These are phyloP conservation scores for Microtus oregoni DNA, from an alignment of 2,113 vertebrate species.

Conservation along the genomic window DNA sequence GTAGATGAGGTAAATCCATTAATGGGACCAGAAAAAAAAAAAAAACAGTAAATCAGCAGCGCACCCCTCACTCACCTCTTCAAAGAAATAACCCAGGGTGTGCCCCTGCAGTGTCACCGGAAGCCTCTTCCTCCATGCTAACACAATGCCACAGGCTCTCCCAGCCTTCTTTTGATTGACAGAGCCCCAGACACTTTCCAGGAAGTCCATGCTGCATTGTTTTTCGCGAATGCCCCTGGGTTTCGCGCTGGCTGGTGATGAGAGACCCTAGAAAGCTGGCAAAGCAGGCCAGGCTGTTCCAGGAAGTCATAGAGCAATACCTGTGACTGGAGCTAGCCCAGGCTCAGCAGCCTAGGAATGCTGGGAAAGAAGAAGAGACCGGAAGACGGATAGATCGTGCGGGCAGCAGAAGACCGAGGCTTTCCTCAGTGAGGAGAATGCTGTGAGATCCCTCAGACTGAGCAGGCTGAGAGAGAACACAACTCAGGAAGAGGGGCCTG, in stretches of 20 bases:
- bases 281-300: slow-evolving; percentile 43
- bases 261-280: background rate
- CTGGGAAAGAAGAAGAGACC: background rate
- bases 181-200: slow-evolving; percentile 2
- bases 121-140: background rate
- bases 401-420: background rate
- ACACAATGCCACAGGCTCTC: background rate
- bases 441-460: background rate
- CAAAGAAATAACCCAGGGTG: background rate
- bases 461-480: background rate
- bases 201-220: background rate
- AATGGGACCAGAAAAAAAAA: slow-evolving; percentile 42
- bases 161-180: background rate
- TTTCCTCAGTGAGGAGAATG: background rate
- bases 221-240: background rate
- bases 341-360: background rate
- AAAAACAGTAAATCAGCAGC: slow-evolving; percentile 37
- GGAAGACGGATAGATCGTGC: background rate
- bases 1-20: background rate
- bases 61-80: background rate
- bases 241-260: slow-evolving; percentile 13
- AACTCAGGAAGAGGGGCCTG: background rate
- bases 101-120: background rate
- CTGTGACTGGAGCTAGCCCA: slow-evolving; percentile 41
- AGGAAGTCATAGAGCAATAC: slow-evolving; percentile 64